Conservation (phyloP, 2,888 invertebrate species). For the Conops quadrifasciatus region DNA sequence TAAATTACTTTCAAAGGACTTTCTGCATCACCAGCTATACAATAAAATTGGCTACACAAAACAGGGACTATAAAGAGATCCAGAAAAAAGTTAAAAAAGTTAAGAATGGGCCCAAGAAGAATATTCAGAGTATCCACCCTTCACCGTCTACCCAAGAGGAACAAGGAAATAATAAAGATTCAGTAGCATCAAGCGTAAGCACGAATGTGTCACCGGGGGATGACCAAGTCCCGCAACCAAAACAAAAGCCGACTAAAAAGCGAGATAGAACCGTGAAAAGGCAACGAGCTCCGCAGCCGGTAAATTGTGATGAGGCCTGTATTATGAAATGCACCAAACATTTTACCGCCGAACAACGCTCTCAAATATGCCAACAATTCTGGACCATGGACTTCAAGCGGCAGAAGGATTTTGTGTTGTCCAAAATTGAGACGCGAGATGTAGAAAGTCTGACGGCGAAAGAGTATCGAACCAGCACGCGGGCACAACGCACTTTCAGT, state of each 20-base stretch:
- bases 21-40: constrained; percentile 38
- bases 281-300: constrained; percentile 43
- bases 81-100: constrained; percentile 38
- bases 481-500: constrained; percentile 42
- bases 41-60: constrained; percentile 43
- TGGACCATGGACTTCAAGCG: constrained; percentile 47
- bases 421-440: constrained; percentile 44
- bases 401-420: constrained; percentile 45
- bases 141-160: constrained; percentile 6
- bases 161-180: constrained; percentile 6
- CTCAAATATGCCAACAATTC: constrained; percentile 44
- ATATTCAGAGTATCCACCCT: not conserved
- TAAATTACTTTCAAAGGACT: constrained; percentile 44
- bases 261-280: constrained; percentile 35
- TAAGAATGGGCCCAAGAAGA: constrained; percentile 30
- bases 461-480: constrained; percentile 45
- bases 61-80: constrained; percentile 30
- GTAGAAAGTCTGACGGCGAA: constrained; percentile 39
- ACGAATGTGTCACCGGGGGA: not conserved
- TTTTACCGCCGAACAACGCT: constrained; percentile 45
- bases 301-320: constrained; percentile 41
- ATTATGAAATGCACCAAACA: constrained; percentile 43
- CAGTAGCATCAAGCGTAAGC: not conserved
- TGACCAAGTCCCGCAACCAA: not conserved
- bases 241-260: not conserved